Percentiles rank a stretch among this genome's conserved stretches.
Conservation (phyloP, 2,888 invertebrate genomes). For the Acronicta leporina region DNA sequence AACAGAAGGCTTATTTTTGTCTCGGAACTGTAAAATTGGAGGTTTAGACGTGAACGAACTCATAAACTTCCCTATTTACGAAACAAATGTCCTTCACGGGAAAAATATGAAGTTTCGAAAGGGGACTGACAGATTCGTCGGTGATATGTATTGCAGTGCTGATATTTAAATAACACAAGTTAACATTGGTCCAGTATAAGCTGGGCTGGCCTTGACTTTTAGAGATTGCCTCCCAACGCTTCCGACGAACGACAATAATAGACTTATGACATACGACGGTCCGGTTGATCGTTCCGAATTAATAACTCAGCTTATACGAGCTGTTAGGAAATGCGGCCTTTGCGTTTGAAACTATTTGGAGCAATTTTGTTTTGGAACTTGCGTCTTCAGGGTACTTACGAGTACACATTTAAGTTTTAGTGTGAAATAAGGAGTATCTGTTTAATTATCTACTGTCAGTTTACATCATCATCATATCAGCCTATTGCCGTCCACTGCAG, state of each 20-base stretch:
- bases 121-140: slow-evolving; percentile 74
- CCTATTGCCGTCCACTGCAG: no score
- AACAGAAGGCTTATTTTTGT: background rate
- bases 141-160: slow-evolving; percentile 65
- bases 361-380: slow-evolving; percentile 32
- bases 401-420: no score
- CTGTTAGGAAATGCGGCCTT: slow-evolving; percentile 57
- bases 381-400: background rate
- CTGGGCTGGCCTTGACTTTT: slow-evolving; percentile 84
- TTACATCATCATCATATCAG: no score
- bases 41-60: slow-evolving; percentile 4
- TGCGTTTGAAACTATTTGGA: slow-evolving; percentile 56
- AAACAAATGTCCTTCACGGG: slow-evolving; percentile 70
- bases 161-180: slow-evolving; percentile 89
- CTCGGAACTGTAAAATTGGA: background rate
- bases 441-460: no score
- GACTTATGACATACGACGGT: slow-evolving; percentile 57
- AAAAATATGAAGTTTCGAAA: slow-evolving; percentile 83
- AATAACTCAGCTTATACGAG: slow-evolving; percentile 35
- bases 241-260: slow-evolving; percentile 82
- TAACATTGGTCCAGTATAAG: slow-evolving; percentile 86
- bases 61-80: slow-evolving; percentile 45
- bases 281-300: slow-evolving; percentile 31
- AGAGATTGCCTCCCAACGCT: slow-evolving; percentile 78
- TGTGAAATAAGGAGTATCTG: no score